These are phyloP conservation scores for Grammomys surdaster DNA, from an alignment of 2,113 vertebrate species.

Conservation along the genomic window DNA sequence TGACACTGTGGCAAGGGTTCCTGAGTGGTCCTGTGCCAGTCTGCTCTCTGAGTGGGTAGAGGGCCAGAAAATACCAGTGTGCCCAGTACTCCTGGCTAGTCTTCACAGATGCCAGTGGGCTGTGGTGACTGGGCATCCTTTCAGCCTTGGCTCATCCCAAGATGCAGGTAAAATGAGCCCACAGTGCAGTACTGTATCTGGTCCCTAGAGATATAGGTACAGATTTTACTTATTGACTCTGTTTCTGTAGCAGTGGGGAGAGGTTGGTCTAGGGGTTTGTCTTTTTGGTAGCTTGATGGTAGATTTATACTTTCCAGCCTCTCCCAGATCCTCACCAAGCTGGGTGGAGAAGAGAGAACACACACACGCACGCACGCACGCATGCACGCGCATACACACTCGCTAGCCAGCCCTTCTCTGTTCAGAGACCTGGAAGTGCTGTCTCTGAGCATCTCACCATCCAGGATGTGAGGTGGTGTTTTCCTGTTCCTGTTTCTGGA, in stretches of 20 bases:
- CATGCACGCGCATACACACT: too few relatives aligned
- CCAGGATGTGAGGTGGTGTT: neutral
- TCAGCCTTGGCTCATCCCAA: neutral
- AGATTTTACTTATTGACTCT: neutral
- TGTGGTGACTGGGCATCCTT: fast-evolving
- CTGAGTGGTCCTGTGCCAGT: neutral
- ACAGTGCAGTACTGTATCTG: neutral
- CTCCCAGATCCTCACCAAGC: neutral
- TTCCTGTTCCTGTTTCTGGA: neutral
- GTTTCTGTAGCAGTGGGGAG: neutral
- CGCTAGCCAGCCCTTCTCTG: too few relatives aligned
- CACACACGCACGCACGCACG: too few relatives aligned
- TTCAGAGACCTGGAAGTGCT: neutral
- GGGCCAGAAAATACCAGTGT: neutral
- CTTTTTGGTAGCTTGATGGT: too few relatives aligned
- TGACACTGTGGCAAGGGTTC: neutral
- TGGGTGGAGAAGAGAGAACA: neutral
- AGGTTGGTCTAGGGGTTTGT: neutral
- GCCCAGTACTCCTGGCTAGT: neutral
- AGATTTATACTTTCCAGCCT: neutral
- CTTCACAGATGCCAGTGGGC: neutral
- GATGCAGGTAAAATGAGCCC: neutral
- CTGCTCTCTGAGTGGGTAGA: neutral
- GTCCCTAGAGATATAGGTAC: neutral
- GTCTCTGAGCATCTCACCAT: neutral